phyloP scores from a whole-genome alignment of 2,113 vertebrate genomes.

The Carassius carassius region DNA sequence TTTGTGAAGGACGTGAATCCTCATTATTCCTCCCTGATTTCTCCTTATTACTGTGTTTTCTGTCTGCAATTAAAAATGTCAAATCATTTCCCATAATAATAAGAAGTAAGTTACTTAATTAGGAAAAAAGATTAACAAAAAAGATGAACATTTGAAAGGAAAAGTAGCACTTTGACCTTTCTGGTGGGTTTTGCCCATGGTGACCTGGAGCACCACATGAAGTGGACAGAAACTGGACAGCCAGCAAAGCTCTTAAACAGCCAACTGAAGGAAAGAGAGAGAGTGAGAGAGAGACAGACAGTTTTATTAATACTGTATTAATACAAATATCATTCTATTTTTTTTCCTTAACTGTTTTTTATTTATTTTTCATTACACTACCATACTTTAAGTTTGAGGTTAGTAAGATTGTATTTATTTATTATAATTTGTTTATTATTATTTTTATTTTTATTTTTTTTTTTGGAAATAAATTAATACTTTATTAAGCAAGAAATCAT shows the following conservation, averaged over 20 bases:
- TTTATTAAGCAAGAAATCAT: neutral
- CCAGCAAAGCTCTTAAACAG: constrained; percentile 21
- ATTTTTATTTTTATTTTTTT: neutral
- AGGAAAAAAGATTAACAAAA: neutral
- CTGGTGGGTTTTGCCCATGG: constrained; percentile 74
- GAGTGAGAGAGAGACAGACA: neutral
- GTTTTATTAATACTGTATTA: too few species aligned
- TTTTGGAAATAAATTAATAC: neutral
- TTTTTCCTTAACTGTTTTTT: neutral
- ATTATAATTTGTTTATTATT: neutral
- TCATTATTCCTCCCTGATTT: constrained; percentile 73
- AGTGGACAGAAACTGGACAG: constrained; percentile 37
- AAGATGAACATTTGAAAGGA: neutral
- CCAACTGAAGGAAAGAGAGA: constrained; percentile 47
- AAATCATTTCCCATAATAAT: neutral
- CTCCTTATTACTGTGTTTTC: constrained; percentile 82
- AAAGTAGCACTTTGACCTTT: constrained; percentile 63
- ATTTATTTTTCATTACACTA: neutral
- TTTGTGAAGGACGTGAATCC: constrained; percentile 66
- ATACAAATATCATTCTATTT: neutral
- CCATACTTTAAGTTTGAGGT: neutral
- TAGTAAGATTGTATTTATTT: neutral
- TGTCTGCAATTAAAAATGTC: constrained; percentile 72
- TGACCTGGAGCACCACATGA: constrained; percentile 51
- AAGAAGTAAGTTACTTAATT: neutral